These are phyloP conservation scores for Ormyrus rosae DNA, from an alignment of 2,888 invertebrate genomes.

Conservation along the genomic window DNA sequence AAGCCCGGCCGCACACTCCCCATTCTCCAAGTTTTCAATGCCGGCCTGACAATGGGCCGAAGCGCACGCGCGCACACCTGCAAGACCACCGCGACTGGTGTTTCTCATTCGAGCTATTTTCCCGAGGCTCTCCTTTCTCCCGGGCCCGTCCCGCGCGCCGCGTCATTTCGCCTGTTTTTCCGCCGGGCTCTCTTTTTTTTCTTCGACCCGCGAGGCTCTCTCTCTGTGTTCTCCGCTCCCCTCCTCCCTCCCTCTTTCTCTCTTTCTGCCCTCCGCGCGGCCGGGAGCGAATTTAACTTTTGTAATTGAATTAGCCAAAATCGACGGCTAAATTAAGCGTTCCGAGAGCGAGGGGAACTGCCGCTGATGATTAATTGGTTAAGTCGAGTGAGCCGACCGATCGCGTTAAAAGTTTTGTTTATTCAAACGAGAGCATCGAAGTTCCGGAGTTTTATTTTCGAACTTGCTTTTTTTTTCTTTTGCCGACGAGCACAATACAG, in stretches of 20 bases:
- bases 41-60: constrained; percentile 9
- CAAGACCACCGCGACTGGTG: too few relatives aligned
- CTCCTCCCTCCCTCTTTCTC: neutral
- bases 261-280: neutral
- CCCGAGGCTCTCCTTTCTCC: neutral
- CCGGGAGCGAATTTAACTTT: constrained; percentile 7
- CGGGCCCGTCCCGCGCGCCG: too few relatives aligned
- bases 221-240: neutral
- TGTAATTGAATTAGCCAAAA: neutral
- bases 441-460: neutral
- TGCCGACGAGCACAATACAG: too few relatives aligned
- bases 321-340: neutral
- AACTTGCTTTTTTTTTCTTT: too few relatives aligned
- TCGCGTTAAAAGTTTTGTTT: neutral
- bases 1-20: neutral
- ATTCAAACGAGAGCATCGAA: neutral
- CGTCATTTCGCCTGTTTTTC: constrained; percentile 1
- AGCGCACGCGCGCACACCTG: constrained; percentile 1
- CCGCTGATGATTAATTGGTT: neutral
- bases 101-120: constrained; percentile 24
- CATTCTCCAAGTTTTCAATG: constrained; percentile 32
- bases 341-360: neutral
- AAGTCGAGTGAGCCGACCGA: neutral
- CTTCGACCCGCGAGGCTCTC: neutral
- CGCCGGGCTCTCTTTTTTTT: constrained; percentile 1